Base-by-base conservation (phyloP, 1,140 invertebrate genomes). In the Alviniconcha marisindica region DNA sequence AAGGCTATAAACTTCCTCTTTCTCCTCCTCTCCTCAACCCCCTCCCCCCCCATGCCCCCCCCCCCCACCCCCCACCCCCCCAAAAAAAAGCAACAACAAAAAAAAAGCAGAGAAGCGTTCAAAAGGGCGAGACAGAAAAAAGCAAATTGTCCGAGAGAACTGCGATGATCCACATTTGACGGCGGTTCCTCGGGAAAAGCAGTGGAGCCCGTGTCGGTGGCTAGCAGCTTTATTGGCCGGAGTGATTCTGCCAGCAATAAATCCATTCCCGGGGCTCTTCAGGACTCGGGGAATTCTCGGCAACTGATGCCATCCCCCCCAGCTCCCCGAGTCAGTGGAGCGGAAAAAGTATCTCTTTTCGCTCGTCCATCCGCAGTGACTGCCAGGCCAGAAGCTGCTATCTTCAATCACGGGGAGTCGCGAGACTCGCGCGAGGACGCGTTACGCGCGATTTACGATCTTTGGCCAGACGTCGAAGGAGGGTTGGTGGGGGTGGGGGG, bases 351-450 rank as follows among this genome's bases (percentile, higher is more conserved):
- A 63, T 63, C 60, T 63, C 60, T 63, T 24, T 31, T 24, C 60
- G 10, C 21, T 24, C 60, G 28, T 63, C 60, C 10, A n/a, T 63
- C 24, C 5, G 7, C 7, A 31, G 21, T 14, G 28, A 24, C 7
- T 24, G 4, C 21, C 21, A 63, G 21, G 24, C 5, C 4, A 31
- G 24, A n/a, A n/a, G 21, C 21, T 5, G 21, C 60, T 31, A 63
- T 63, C 60, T 63, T n/a, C 60, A n/a, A 63, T 63, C 60, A 63
- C 44, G 18, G 60, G 51, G 24, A 63, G 7, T 63, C 60, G n/a
- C n/a, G n/a, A 63, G 7, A 7, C 60, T 63, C 10, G 28, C 4
- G 60, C 24, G 44, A 10, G 44, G 44, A 48, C 44, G 44, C 60
- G 60, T 63, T 63, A 24, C 60, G 28, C 21, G 60, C 60, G 24